Conservation (phyloP, 2,797 vertebrate genomes). For the Melanotaenia maccullochi region DNA sequence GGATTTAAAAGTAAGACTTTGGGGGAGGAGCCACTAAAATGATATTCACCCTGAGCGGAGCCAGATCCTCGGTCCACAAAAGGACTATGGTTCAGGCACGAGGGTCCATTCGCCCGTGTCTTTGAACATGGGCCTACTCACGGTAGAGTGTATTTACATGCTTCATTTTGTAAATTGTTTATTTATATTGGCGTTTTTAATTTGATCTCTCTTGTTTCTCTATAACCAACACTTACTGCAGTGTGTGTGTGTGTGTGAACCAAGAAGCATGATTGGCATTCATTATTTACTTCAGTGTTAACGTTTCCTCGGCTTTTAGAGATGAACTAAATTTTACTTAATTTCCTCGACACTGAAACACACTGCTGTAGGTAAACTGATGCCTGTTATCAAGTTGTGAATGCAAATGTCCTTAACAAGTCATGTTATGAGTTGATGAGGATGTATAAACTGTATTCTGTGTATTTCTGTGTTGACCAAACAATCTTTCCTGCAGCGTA, state of each 20-base stretch:
- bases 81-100: slow-evolving; percentile 78
- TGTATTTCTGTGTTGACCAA: slow-evolving; percentile 76
- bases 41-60: slow-evolving; percentile 85
- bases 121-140: slow-evolving; percentile 74
- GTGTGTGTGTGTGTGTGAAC: slow-evolving; percentile 63
- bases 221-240: slow-evolving; percentile 79
- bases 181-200: slow-evolving; percentile 80
- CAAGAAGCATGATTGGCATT: slow-evolving; percentile 43
- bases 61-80: slow-evolving; percentile 84
- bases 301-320: slow-evolving; percentile 16
- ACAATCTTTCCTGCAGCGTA: slow-evolving; percentile 65
- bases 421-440: slow-evolving; percentile 76
- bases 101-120: slow-evolving; percentile 72
- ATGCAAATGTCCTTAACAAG: slow-evolving; percentile 79
- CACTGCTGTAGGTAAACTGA: slow-evolving; percentile 81
- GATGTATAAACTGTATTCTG: slow-evolving; percentile 79
- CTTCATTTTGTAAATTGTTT: slow-evolving; percentile 82
- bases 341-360: slow-evolving; percentile 48
- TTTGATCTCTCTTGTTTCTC: slow-evolving; percentile 78
- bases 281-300: slow-evolving; percentile 26
- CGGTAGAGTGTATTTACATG: slow-evolving; percentile 85
- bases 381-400: slow-evolving; percentile 79
- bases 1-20: slow-evolving; percentile 78
- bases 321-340: slow-evolving; percentile 31
- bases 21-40: slow-evolving; percentile 69